Evolutionary conservation across 1,140 invertebrate genomes (phyloP), one percentile per base, ranked within the genome.

Genomic region (Condylostylus longicornis): DNA sequence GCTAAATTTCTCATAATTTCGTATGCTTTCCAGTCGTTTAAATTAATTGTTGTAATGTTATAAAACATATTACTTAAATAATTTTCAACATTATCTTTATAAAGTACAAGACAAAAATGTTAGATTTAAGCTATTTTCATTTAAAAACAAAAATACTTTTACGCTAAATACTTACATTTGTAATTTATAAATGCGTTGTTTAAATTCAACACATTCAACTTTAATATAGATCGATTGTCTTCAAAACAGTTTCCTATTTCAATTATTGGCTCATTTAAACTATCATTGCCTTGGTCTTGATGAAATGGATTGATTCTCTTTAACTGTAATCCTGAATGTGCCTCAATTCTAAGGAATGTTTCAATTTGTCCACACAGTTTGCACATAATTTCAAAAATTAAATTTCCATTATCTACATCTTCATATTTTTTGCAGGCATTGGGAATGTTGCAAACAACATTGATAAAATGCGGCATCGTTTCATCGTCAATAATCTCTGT

Each of bases 11-110:
- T 73, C 94, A 99, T 98, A 62, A 91, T 87, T 22, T 83, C 79
- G 58, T 97, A 98, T 0, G 89, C 94, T 61, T 86, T 85, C 89
- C 93, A 98, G 63, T 98, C 90, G 50, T 97, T 91, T 13, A 96
- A 64, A 13, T 94, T 90, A 20, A 98, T 89, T 2, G 93, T 93
- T 1, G 93, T 97, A 47, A 98, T 67, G 64, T 98, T 96, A 63
- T 99, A 98, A 63, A 96, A 98, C 43, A 85, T 95, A 45, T 78
- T 77, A 45, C 91, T 88, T 28, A 99, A 68, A 61, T 97, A 95
- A 54, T 88, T 76, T 61, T 96, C 93, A 4, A 93, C 74, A 51
- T 77, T 67, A 63, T 75, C 62, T 56, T n/a, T n/a, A n/a, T n/a
- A n/a, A n/a, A n/a, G n/a, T n/a, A n/a, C n/a, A n/a, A n/a, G 10